These are phyloP conservation scores for Drosophila suboccidentalis DNA, from an alignment of 2,888 invertebrate species.

Conservation along the genomic window DNA sequence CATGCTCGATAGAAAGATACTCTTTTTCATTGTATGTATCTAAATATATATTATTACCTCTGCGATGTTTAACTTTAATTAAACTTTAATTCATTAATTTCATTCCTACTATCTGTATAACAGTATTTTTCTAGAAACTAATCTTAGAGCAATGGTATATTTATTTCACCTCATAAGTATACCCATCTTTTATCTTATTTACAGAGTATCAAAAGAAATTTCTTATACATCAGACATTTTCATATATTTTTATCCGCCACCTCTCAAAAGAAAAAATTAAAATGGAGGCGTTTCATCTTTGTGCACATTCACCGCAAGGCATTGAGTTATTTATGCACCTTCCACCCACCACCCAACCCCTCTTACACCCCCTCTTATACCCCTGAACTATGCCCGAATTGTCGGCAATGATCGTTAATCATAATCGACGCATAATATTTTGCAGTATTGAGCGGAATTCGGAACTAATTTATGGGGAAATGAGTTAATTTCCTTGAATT, in stretches of 20 bases:
- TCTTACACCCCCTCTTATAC: not conserved
- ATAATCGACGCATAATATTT: conserved; percentile 82
- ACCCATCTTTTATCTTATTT: not conserved
- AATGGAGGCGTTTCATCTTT: conserved; percentile 29
- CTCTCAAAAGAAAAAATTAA: not conserved
- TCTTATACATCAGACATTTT: conserved; percentile 22
- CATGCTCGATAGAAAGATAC: not conserved
- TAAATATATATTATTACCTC: too few relatives aligned
- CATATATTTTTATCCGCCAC: conserved; percentile 16
- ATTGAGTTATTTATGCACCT: conserved; percentile 53
- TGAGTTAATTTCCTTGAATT: conserved; percentile 83
- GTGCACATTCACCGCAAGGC: conserved; percentile 52
- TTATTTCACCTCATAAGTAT: not conserved
- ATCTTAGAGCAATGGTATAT: too few relatives aligned
- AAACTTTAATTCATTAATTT: too few relatives aligned
- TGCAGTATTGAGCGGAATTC: conserved; percentile 55
- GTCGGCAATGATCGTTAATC: conserved; percentile 80
- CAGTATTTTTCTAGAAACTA: too few relatives aligned
- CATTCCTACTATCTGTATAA: too few relatives aligned
- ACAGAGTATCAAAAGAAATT: conserved; percentile 20
- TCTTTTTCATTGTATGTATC: too few relatives aligned
- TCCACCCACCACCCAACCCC: not conserved
- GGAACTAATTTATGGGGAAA: conserved; percentile 83
- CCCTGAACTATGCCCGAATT: conserved; percentile 8
- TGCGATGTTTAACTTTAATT: too few relatives aligned